A percentile compares a stretch with the other conserved stretches of the same genome.
Evolutionary conservation across 2,888 invertebrate genomes (phyloP).

Genomic region (Nasonia oneida): DNA sequence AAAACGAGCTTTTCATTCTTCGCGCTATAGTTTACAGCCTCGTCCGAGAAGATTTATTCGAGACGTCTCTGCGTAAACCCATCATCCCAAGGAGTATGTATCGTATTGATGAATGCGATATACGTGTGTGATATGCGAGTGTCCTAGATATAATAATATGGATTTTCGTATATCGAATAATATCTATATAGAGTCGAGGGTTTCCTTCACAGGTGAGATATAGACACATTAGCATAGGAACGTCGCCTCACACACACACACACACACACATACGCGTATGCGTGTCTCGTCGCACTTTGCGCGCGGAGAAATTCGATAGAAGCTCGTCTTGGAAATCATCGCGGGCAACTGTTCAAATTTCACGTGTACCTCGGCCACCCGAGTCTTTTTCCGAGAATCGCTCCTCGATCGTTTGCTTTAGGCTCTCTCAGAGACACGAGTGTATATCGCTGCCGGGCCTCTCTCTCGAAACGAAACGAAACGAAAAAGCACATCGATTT

Average conservation of each 20-base stretch:
- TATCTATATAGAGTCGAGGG: no score
- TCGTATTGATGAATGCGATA: background rate
- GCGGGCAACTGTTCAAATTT: background rate
- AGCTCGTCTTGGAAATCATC: background rate
- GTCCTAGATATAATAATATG: background rate
- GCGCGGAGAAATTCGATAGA: background rate
- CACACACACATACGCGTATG: background rate
- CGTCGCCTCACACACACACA: background rate
- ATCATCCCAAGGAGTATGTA: background rate
- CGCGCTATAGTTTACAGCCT: background rate
- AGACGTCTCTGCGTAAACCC: background rate
- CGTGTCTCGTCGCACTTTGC: background rate
- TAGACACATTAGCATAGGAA: background rate
- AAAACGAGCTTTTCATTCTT: background rate
- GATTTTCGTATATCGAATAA: no score
- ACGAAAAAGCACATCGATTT: conserved; percentile 4
- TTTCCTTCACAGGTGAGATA: background rate
- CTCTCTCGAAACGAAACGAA: background rate
- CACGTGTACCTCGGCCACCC: background rate
- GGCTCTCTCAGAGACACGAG: no score
- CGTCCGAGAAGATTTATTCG: background rate
- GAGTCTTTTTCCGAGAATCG: background rate
- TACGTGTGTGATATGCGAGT: background rate
- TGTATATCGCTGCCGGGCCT: no score
- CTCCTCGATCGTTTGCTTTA: no score